These are phyloP conservation scores for Manis javanica DNA, from an alignment of 2,797 vertebrate genomes.

Conservation along the genomic window DNA sequence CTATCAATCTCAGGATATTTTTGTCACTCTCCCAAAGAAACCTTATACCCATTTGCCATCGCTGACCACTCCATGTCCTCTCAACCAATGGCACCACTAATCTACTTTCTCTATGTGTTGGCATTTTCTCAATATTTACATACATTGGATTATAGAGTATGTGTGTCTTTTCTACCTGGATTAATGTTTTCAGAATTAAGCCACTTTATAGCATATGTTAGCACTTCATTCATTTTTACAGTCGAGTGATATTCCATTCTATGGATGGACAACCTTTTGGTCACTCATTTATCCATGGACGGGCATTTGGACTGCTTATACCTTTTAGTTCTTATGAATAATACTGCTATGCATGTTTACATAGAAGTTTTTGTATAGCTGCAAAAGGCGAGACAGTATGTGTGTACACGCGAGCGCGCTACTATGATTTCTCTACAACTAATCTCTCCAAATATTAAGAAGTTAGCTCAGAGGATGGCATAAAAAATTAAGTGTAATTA, in stretches of 20 bases:
- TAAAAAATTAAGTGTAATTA: neutral
- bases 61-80: neutral
- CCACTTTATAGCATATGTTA: rapidly evolving
- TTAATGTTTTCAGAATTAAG: neutral
- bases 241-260: neutral
- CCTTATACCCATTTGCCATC: no score
- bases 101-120: neutral
- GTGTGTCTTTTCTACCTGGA: neutral
- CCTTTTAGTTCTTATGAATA: rapidly evolving
- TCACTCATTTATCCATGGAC: rapidly evolving
- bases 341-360: rapidly evolving
- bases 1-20: neutral
- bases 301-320: no score
- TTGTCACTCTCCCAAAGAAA: neutral
- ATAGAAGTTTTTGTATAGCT: no score
- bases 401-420: neutral
- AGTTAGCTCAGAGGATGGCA: neutral
- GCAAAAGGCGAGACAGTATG: no score
- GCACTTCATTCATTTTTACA: neutral
- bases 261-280: no score
- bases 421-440: neutral
- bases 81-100: rapidly evolving
- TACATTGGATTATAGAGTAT: neutral
- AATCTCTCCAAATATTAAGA: neutral
- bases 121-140: neutral